phyloP scores from a whole-genome alignment of 2,113 vertebrate species.

The Jacana jacana region DNA sequence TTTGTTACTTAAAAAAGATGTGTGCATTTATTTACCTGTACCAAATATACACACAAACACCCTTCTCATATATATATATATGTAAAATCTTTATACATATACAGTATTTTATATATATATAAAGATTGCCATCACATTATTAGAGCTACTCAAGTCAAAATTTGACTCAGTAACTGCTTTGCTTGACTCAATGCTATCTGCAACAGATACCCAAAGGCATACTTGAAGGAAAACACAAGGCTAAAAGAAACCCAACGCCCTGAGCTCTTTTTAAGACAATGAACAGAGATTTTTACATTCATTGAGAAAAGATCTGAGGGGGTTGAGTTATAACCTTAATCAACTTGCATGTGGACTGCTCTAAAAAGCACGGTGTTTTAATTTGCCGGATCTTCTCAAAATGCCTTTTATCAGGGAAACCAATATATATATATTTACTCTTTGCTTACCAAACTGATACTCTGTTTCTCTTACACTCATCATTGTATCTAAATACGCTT shows the following conservation, averaged over 20 bases:
- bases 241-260: not conserved
- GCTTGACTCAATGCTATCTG: conserved; percentile 54
- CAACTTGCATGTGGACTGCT: conserved; percentile 34
- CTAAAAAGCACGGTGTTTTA: conserved; percentile 6
- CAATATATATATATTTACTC: conserved; percentile 29
- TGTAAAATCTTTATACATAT: conserved; percentile 58
- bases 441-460: conserved; percentile 67
- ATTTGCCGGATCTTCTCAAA: conserved; percentile 49
- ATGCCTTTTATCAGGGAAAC: conserved; percentile 66
- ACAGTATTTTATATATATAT: conserved; percentile 60
- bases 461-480: conserved; percentile 62
- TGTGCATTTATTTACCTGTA: conserved; percentile 69
- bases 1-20: conserved; percentile 41
- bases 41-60: conserved; percentile 46
- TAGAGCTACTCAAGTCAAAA: conserved; percentile 68
- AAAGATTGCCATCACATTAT: conserved; percentile 83
- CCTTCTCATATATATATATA: conserved; percentile 24
- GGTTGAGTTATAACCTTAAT: conserved; percentile 37
- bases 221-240: conserved; percentile 17
- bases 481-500: conserved; percentile 68
- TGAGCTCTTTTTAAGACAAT: not conserved
- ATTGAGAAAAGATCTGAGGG: conserved; percentile 22
- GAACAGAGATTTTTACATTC: conserved; percentile 27
- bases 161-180: conserved; percentile 60
- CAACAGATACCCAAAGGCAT: conserved; percentile 61